These are phyloP conservation scores for Leptinotarsa peninsularis DNA, from an alignment of 2,888 invertebrate genomes.

Conservation along the genomic window DNA sequence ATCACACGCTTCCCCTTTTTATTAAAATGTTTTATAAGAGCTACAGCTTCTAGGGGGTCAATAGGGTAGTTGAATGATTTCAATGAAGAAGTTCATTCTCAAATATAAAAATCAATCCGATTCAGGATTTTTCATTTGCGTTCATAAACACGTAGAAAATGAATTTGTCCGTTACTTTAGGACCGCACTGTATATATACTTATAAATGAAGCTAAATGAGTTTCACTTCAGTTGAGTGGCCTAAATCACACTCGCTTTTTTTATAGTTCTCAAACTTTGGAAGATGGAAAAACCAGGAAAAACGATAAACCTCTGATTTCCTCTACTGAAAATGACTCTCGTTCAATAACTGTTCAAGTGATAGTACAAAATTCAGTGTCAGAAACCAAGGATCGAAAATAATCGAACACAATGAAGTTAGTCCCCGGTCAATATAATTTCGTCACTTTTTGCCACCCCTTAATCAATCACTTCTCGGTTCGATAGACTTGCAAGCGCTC, in stretches of 20 bases:
- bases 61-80: neutral
- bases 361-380: neutral
- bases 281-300: too few relatives aligned
- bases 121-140: neutral
- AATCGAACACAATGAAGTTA: neutral
- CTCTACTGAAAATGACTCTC: too few relatives aligned
- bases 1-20: too few relatives aligned
- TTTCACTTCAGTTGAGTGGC: too few relatives aligned
- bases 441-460: constrained; percentile 6
- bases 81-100: neutral
- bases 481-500: constrained; percentile 15
- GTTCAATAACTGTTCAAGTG: too few relatives aligned
- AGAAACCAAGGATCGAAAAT: neutral
- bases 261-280: too few relatives aligned
- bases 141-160: too few relatives aligned
- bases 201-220: too few relatives aligned
- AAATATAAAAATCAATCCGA: neutral
- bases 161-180: neutral
- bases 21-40: neutral
- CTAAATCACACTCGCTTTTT: too few relatives aligned
- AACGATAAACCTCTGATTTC: too few relatives aligned
- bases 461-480: constrained; percentile 5
- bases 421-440: neutral
- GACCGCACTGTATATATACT: neutral
- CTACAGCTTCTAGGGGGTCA: neutral